A percentile compares a stretch with the other conserved stretches of the same genome.
Conservation (phyloP, 2,888 invertebrate genomes). For the Aleiodes leptofemur region DNA sequence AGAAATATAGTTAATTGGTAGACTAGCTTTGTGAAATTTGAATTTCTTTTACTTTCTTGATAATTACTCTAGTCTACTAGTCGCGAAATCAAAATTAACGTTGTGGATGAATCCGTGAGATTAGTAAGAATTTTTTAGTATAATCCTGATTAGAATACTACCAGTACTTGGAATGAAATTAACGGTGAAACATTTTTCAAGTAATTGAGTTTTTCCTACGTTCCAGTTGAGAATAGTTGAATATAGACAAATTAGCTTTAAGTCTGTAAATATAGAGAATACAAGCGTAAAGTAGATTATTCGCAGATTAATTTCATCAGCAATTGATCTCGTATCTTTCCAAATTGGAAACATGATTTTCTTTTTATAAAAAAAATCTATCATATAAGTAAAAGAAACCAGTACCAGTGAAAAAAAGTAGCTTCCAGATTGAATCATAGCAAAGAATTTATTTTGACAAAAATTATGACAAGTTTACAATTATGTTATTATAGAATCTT, state of each 20-base stretch:
- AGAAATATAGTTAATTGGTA: not conserved
- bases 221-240: too few species aligned
- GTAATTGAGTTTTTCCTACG: too few species aligned
- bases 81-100: constrained; percentile 6
- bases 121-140: not conserved
- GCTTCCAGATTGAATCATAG: not conserved
- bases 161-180: too few species aligned
- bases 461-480: not conserved
- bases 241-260: too few species aligned
- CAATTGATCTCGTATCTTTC: too few species aligned
- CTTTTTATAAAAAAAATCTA: too few species aligned
- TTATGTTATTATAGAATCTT: constrained; percentile 17
- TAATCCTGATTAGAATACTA: not conserved
- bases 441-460: constrained; percentile 10
- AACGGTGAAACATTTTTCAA: too few species aligned
- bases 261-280: too few species aligned
- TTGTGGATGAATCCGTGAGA: constrained; percentile 25
- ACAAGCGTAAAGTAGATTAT: too few species aligned
- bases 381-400: not conserved
- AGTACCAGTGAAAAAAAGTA: constrained; percentile 1
- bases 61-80: constrained; percentile 33
- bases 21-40: constrained; percentile 26
- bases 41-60: constrained; percentile 3
- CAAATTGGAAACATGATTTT: too few species aligned
- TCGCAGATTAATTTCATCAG: too few species aligned